Percentiles rank a stretch among this genome's conserved stretches.
phyloP scores from a whole-genome alignment of 2,113 vertebrate species.

The Seriola rivoliana region DNA sequence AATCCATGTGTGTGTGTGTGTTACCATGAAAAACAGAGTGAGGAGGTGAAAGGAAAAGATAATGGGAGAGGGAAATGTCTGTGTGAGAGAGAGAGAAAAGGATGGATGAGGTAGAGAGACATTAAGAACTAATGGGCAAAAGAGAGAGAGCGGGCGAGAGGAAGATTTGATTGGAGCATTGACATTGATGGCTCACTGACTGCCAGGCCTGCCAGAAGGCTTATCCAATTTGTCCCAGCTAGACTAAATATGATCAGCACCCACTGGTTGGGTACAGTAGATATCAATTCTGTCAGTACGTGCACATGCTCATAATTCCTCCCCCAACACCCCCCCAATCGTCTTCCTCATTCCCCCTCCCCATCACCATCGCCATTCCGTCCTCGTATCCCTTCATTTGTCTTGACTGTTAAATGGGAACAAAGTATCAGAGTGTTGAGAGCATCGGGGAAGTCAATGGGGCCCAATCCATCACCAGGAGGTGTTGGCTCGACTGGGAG shows the following conservation, averaged over 20 bases:
- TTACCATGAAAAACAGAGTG: no score
- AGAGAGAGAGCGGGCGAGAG: not conserved
- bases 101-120: not conserved
- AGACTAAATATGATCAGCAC: conserved; percentile 33
- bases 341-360: conserved; percentile 1
- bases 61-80: not conserved
- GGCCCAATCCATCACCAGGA: conserved; percentile 47
- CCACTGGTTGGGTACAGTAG: not conserved
- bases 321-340: not conserved
- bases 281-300: conserved; percentile 1
- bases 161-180: conserved; percentile 12
- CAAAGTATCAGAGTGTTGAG: conserved; percentile 9
- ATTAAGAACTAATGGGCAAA: not conserved
- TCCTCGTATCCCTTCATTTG: conserved; percentile 23
- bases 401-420: conserved; percentile 12
- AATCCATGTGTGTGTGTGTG: not conserved
- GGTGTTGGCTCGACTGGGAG: not conserved
- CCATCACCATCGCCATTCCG: not conserved
- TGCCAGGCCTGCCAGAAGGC: conserved; percentile 50
- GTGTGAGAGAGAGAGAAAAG: not conserved
- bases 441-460: not conserved
- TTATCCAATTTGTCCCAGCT: conserved; percentile 57
- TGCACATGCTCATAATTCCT: conserved; percentile 20
- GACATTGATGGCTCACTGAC: conserved; percentile 53
- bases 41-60: no score